These are phyloP conservation scores for Campoplex nolae DNA, from an alignment of 2,888 invertebrate genomes.

Conservation along the genomic window DNA sequence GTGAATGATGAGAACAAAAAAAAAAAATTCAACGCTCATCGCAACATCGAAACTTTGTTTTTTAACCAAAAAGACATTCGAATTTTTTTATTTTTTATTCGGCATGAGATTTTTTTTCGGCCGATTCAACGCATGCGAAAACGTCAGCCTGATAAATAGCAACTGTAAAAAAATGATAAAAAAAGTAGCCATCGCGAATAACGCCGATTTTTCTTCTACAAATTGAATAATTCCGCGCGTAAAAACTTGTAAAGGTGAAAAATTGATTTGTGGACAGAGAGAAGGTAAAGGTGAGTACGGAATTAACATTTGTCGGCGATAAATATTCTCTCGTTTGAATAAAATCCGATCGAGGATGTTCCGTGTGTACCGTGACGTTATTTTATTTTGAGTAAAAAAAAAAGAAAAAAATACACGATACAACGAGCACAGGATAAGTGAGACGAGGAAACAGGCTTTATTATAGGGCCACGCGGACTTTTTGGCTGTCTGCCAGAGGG, in stretches of 20 bases:
- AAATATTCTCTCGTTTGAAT: background rate
- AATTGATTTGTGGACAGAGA: background rate
- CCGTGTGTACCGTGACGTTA: background rate
- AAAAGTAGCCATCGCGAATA: background rate
- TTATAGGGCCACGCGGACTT: slow-evolving; percentile 45
- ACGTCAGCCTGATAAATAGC: too few species aligned
- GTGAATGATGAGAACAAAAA: background rate
- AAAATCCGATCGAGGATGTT: background rate
- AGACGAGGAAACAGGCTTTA: slow-evolving; percentile 11
- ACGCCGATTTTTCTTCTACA: background rate
- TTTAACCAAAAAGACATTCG: background rate
- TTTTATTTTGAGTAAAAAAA: slow-evolving; percentile 35
- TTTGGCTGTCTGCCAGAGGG: slow-evolving; percentile 55
- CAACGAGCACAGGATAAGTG: background rate
- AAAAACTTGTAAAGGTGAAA: background rate
- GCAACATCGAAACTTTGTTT: background rate
- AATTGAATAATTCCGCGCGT: background rate
- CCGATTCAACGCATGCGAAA: too few species aligned
- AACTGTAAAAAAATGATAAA: background rate
- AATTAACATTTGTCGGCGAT: background rate
- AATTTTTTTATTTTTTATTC: too few species aligned
- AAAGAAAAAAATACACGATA: slow-evolving; percentile 14
- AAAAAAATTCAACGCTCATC: background rate
- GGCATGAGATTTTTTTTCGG: too few species aligned
- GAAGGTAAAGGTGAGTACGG: background rate